Percentiles rank a stretch among this genome's conserved stretches.
Evolutionary conservation across 30 jellyfish, hydroid and myxozoan genomes (phyloP).

Genomic region (Sanderia malayensis): DNA sequence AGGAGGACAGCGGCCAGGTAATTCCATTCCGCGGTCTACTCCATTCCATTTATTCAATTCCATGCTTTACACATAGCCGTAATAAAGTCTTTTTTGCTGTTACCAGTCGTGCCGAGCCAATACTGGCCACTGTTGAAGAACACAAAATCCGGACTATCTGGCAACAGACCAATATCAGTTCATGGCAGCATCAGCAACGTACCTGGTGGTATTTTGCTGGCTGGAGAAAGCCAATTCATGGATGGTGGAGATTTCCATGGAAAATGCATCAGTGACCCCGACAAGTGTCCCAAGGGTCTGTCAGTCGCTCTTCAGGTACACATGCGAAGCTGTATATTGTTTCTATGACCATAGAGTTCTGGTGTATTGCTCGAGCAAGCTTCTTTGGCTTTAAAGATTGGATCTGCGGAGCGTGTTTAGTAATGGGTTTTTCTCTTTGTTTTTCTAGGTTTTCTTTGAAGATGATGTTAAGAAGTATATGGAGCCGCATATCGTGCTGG

Average conservation of each 20-base stretch:
- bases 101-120: conserved; percentile 75
- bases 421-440: too few relatives aligned
- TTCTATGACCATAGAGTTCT: too few relatives aligned
- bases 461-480: conserved; percentile 52
- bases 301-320: conserved; percentile 95
- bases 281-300: conserved; percentile 85
- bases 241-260: conserved; percentile 99
- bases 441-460: conserved; percentile 70
- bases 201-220: conserved; percentile 82
- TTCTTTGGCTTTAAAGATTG: too few relatives aligned
- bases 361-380: too few relatives aligned
- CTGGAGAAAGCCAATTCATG: conserved; percentile 66
- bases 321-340: too few relatives aligned
- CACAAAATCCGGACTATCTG: conserved; percentile 81
- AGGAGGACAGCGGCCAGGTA: conserved; percentile 58
- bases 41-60: too few relatives aligned
- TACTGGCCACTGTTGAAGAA: conserved; percentile 93
- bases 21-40: not conserved
- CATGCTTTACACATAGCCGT: too few relatives aligned
- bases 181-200: conserved; percentile 69
- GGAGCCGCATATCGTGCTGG: conserved; percentile 80
- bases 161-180: conserved; percentile 81
- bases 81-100: not conserved
- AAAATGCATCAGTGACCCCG: conserved; percentile 92
- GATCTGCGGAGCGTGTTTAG: too few relatives aligned